phyloP scores from a whole-genome alignment of 2,888 invertebrate genomes.

The Barypeithes pellucidus region DNA sequence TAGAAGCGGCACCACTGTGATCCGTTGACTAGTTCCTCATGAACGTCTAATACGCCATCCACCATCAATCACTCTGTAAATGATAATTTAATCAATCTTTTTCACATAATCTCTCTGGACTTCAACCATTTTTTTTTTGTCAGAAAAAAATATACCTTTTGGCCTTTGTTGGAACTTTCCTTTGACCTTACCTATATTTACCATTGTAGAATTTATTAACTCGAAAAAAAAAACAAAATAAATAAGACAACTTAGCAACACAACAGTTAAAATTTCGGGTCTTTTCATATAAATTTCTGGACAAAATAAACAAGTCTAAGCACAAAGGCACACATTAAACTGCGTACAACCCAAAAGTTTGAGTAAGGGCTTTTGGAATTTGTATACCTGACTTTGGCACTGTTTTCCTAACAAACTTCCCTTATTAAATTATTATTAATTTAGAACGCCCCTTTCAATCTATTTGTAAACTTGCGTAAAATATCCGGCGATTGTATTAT shows the following conservation, averaged over 20 bases:
- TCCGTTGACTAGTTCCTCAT: too few species aligned
- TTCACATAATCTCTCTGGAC: too few species aligned
- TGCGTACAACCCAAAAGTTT: constrained; percentile 49
- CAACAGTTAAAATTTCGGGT: constrained; percentile 25
- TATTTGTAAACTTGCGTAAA: constrained; percentile 1
- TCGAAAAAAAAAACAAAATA: too few species aligned
- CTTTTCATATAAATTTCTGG: constrained; percentile 44
- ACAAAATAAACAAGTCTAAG: constrained; percentile 48
- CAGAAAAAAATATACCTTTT: too few species aligned
- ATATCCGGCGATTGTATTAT: neutral
- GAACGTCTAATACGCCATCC: too few species aligned
- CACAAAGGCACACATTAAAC: constrained; percentile 47
- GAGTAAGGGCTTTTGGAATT: constrained; percentile 46
- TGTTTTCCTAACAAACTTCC: constrained; percentile 42
- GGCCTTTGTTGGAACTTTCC: too few species aligned
- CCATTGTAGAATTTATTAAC: neutral
- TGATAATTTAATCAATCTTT: too few species aligned
- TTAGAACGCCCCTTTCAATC: constrained; percentile 1
- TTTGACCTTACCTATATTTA: too few species aligned
- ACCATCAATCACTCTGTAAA: too few species aligned
- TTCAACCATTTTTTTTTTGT: too few species aligned
- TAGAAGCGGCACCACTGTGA: too few species aligned
- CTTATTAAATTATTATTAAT: constrained; percentile 29
- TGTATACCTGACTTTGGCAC: constrained; percentile 34
- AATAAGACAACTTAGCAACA: constrained; percentile 16